Base-by-base conservation (phyloP, 2,888 invertebrate species). In the Drosophila sordidula region DNA sequence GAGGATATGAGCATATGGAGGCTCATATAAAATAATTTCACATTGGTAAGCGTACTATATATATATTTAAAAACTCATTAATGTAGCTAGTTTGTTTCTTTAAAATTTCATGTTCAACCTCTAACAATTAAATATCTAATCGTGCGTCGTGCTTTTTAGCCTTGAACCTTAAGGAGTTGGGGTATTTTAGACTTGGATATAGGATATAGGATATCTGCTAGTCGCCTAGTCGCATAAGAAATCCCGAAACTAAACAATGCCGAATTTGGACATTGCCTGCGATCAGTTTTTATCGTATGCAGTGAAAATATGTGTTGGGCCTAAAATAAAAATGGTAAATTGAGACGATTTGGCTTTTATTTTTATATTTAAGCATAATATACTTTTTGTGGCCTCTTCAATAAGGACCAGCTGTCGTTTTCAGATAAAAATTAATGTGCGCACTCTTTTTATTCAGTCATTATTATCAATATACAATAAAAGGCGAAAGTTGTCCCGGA, bases 361-460 rank as follows among this genome's bases (percentile, higher is more conserved):
- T 14, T 6, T 18, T 32, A 45, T 41, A 57, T 44, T 49, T 38
- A 39, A 41, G 50, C 38, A 26, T 44, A 44, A 45, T 45, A 68
- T 64, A 42, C 22, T 14, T 42, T 46, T 29, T 26, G 25, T 29
- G 16, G 14, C 22, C 39, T 63, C 41, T 52, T 52, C 61, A 61
- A 66, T 61, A 54, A 46, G 44, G 55, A 62, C 54, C 83, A 85
- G 80, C 88, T 83, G 82, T 68, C 75, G 54, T 25, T 57, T 56
- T 51, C 71, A 79, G 83, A 83, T 86, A 83, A 83, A 83, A 79
- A 85, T 87, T 85, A 83, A 83, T 83, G 83, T 55, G 38, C n/a
- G 26, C 51, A 66, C 46, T 61, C 52, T 58, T 61, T 61, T 75
- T 65, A 64, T 64, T 49, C 39, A 64, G 57, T 76, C 80, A 87